Conservation (phyloP, 2,113 vertebrate genomes). For the Petrocephalus zakoni region DNA sequence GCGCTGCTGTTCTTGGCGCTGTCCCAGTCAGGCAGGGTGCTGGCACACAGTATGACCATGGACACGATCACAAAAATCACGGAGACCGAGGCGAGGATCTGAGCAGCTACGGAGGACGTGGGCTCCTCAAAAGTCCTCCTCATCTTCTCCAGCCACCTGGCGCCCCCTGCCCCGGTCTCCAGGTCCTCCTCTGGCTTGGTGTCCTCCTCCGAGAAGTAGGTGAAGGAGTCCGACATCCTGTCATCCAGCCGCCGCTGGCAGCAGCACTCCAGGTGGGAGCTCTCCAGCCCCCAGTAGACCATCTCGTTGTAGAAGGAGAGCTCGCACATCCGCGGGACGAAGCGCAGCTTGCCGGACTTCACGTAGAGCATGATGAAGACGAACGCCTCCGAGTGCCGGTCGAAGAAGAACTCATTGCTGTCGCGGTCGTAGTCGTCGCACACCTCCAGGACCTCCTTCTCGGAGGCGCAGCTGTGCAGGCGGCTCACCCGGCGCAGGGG, state of each 20-base stretch:
- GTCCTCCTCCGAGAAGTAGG: conserved; percentile 71
- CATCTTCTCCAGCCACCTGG: conserved; percentile 83
- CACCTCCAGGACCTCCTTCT: conserved; percentile 93
- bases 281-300: conserved; percentile 96
- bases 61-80: conserved; percentile 93
- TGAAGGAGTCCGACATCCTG: conserved; percentile 88
- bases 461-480: conserved; percentile 85
- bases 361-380: conserved; percentile 95
- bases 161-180: conserved; percentile 43
- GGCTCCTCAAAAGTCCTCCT: conserved; percentile 91
- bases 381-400: conserved; percentile 93
- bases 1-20: conserved; percentile 81
- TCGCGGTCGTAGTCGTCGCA: conserved; percentile 98
- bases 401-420: conserved; percentile 96
- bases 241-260: conserved; percentile 95
- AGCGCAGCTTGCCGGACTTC: conserved; percentile 90
- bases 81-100: conserved; percentile 87
- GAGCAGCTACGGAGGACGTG: conserved; percentile 85
- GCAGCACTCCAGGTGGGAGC: conserved; percentile 88
- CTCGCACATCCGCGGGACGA: conserved; percentile 93
- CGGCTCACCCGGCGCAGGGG: conserved; percentile 89
- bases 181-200: conserved; percentile 49
- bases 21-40: conserved; percentile 95
- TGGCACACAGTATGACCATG: conserved; percentile 94
- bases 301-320: conserved; percentile 97